Conservation (phyloP, 2,113 vertebrate genomes). For the Dasyurus viverrinus region DNA sequence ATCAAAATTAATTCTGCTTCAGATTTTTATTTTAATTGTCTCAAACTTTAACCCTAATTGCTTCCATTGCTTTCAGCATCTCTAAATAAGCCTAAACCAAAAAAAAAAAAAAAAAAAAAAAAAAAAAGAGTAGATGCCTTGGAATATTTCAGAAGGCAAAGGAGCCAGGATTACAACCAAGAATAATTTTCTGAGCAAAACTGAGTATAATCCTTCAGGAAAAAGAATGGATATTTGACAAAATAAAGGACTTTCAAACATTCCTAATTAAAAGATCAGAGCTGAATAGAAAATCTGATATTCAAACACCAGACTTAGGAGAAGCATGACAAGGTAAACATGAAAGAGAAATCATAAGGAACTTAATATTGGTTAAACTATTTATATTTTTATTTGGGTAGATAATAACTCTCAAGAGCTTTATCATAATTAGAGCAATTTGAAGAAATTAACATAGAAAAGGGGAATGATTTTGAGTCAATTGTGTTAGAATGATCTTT, state of each 20-base stretch:
- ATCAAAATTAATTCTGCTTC: too few species aligned
- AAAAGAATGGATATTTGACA: neutral
- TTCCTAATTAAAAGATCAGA: neutral
- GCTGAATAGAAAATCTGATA: neutral
- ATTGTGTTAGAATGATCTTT: neutral
- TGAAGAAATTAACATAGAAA: neutral
- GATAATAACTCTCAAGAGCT: neutral
- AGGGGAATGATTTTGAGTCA: neutral
- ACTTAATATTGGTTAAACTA: neutral
- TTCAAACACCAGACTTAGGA: neutral
- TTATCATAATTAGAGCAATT: neutral
- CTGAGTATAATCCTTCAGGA: neutral
- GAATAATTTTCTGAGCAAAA: neutral
- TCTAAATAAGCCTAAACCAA: too few species aligned
- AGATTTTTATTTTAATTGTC: too few species aligned
- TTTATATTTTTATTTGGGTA: neutral
- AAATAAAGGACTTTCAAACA: neutral
- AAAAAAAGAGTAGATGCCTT: neutral
- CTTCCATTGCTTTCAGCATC: too few species aligned
- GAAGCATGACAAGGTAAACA: neutral
- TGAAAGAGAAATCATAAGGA: neutral
- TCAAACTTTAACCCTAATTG: too few species aligned
- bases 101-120: too few species aligned
- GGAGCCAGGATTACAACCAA: neutral
- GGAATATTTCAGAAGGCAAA: neutral